Conservation (phyloP, 2,113 vertebrate species). For the Microtus oregoni region DNA sequence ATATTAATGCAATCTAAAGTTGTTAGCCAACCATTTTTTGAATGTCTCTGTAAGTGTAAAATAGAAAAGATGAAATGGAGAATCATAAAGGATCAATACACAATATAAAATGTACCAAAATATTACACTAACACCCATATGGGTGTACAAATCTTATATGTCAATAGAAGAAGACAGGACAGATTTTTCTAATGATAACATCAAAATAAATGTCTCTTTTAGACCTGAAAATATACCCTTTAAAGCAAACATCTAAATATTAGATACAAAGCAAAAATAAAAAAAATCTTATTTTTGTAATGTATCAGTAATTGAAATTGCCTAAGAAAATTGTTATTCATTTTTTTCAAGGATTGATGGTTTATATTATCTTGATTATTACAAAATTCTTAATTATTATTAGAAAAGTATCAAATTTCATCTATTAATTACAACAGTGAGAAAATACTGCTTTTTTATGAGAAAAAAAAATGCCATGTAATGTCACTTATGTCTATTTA, state of each 20-base stretch:
- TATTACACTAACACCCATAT: neutral
- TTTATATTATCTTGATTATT: neutral
- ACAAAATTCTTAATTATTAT: neutral
- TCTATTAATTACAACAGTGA: neutral
- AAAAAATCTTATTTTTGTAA: neutral
- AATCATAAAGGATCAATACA: neutral
- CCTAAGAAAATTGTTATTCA: neutral
- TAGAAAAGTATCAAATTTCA: neutral
- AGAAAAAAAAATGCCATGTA: neutral
- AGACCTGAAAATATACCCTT: neutral
- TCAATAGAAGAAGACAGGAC: neutral
- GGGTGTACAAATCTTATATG: neutral
- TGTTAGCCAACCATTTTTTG: neutral
- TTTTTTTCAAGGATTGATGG: neutral
- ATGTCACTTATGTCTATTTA: neutral
- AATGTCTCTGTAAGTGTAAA: neutral
- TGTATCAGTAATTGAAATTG: neutral
- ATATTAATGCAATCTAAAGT: neutral
- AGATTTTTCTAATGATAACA: constrained; percentile 36
- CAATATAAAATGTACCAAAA: neutral
- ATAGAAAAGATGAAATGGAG: neutral
- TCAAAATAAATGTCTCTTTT: neutral
- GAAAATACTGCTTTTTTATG: neutral
- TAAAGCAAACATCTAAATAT: neutral
- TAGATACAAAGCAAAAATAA: neutral